phyloP scores from a whole-genome alignment of 2,888 invertebrate genomes.

The Diachrysia chrysitis region DNA sequence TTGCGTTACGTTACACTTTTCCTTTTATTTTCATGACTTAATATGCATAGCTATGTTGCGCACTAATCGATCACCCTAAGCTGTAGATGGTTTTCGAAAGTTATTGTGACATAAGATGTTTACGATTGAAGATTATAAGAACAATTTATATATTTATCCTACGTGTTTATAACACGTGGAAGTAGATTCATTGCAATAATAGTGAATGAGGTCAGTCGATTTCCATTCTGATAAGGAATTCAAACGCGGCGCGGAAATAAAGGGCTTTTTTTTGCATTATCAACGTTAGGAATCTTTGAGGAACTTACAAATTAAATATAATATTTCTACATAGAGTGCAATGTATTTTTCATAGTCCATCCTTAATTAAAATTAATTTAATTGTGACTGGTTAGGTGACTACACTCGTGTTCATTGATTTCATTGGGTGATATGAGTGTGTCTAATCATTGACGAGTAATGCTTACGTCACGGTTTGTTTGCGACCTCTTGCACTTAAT shows the following conservation, averaged over 20 bases:
- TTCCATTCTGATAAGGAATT: slow-evolving; percentile 43
- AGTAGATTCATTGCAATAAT: slow-evolving; percentile 25
- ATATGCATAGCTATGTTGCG: slow-evolving; percentile 50
- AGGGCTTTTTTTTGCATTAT: neutral
- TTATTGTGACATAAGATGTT: slow-evolving; percentile 40
- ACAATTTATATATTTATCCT: slow-evolving; percentile 28
- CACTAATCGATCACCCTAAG: slow-evolving; percentile 55
- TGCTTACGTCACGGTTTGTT: slow-evolving; percentile 61
- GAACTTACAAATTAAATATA: slow-evolving; percentile 1
- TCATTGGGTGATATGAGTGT: slow-evolving; percentile 32
- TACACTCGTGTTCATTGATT: slow-evolving; percentile 25
- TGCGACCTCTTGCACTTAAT: slow-evolving; percentile 58
- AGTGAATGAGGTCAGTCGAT: slow-evolving; percentile 39
- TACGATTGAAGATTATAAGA: slow-evolving; percentile 34
- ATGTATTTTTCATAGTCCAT: neutral
- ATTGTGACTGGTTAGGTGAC: neutral
- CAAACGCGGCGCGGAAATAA: slow-evolving; percentile 24
- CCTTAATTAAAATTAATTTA: neutral
- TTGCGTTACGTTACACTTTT: slow-evolving; percentile 65
- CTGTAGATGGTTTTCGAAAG: slow-evolving; percentile 47
- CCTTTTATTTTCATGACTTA: slow-evolving; percentile 58
- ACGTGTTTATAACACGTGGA: slow-evolving; percentile 20
- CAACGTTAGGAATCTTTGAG: neutral
- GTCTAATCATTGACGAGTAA: slow-evolving; percentile 50
- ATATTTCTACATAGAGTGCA: neutral